Conservation (phyloP, 1,140 invertebrate species). For the Teleopsis dalmanni region DNA sequence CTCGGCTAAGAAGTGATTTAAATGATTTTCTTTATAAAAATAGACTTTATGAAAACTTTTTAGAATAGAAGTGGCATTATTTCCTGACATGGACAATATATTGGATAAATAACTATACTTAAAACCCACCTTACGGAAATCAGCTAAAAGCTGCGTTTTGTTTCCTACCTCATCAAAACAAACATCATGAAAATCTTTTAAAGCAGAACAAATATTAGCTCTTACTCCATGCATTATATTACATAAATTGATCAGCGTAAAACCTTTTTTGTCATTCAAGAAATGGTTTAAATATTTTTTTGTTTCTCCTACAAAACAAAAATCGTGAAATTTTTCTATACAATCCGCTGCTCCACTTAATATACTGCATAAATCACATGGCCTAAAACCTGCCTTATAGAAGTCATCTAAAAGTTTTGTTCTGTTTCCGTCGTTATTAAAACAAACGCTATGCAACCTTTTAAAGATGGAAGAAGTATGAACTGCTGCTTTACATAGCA, state of each 20-base stretch:
- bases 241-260: conserved; percentile 23
- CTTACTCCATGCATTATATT: conserved; percentile 24
- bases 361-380: conserved; percentile 21
- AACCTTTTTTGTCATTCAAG: conserved; percentile 17
- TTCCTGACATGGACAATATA: conserved; percentile 27
- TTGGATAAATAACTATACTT: conserved; percentile 20
- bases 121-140: conserved; percentile 26
- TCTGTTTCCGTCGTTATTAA: conserved; percentile 20
- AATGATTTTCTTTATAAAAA: conserved; percentile 26
- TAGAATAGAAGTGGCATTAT: conserved; percentile 28
- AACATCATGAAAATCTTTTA: conserved; percentile 31
- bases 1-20: conserved; percentile 19
- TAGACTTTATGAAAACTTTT: conserved; percentile 28
- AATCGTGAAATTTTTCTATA: conserved; percentile 26
- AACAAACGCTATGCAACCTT: conserved; percentile 14
- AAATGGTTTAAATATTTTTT: conserved; percentile 25
- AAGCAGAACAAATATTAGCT: conserved; percentile 25
- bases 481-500: conserved; percentile 22
- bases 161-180: conserved; percentile 27
- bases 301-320: conserved; percentile 24
- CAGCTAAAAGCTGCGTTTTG: conserved; percentile 22
- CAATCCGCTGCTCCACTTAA: conserved; percentile 17
- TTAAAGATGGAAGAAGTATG: conserved; percentile 17
- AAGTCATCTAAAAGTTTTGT: conserved; percentile 27
- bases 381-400: conserved; percentile 23